Evolutionary conservation across 1,140 invertebrate species (phyloP), one percentile per base, ranked within the genome.

Genomic region (Atta cephalotes): DNA sequence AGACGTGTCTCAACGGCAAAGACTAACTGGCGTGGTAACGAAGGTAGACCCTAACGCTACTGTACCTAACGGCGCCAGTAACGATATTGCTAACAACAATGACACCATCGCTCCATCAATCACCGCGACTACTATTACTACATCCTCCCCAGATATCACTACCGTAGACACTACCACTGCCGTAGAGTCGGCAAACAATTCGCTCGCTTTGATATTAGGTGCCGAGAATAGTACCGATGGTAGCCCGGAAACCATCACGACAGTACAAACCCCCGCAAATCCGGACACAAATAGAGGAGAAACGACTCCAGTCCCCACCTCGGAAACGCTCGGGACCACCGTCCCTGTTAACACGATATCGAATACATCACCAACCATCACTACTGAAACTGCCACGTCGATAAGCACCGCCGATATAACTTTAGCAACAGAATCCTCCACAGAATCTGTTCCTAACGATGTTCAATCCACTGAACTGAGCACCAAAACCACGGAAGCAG

Each of bases 21-120:
- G 21, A 71, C 87, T 45, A 79, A 74, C 58, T 45, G 80, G 60
- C 63, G 51, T 18, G 77, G 79, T 89, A 79, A 89, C 86, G 45
- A 92, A 94, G 92, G 92, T 95, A 93, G 93, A 93, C 77, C 68
- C 84, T 89, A 93, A 92, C 92, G 88, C 88, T 87, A 93, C 89
- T 70, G 92, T 78, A 87, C 68, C 87, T 91, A 93, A 92, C 87
- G 92, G 81, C 80, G 86, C 87, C 92, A 87, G 86, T 86, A 92
- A 91, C 87, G 91, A 89, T 31, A 91, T 85, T 88, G 86, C 86
- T 91, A 93, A 94, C 89, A 92, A 93, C 92, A 91, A 93, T 89
- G 92, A 84, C 68, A 85, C 84, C 89, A 91, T 14, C 39, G 68
- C 87, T 51, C 49, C 49, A 80, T 88, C 74, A 65, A 86, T 70